A percentile compares a stretch with the other conserved stretches of the same genome.
Conservation (phyloP, 2,797 vertebrate genomes). For the Scolopax bukidnonensis region DNA sequence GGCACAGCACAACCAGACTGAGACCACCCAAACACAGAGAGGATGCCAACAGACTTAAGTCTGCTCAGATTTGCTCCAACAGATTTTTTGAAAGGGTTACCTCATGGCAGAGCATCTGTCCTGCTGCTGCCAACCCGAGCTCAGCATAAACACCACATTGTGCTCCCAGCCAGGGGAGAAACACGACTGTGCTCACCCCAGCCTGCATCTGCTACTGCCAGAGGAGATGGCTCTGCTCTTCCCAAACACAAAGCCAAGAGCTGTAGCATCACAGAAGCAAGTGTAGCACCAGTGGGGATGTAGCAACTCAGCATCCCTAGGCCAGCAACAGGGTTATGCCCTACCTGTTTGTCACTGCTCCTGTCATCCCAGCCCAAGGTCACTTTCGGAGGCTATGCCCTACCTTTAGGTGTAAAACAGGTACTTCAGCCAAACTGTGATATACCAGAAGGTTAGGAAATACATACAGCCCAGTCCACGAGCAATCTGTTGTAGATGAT, state of each 20-base stretch:
- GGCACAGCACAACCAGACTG: not conserved
- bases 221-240: not conserved
- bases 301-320: not conserved
- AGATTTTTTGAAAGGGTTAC: not conserved
- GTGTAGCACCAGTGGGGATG: not conserved
- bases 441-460: not conserved
- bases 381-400: not conserved
- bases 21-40: not conserved
- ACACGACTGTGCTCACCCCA: not conserved
- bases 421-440: not conserved
- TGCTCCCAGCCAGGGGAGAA: rapidly evolving
- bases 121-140: not conserved
- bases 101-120: not conserved
- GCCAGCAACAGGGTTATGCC: not conserved
- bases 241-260: not conserved
- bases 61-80: not conserved
- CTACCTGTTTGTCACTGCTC: not conserved
- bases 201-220: not conserved
- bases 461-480: not conserved
- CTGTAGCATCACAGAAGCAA: not conserved
- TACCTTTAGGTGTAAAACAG: not conserved
- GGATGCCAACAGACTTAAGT: not conserved
- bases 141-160: not conserved
- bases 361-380: not conserved
- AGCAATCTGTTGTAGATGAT: not conserved